Base-by-base conservation (phyloP, 2,113 vertebrate genomes). In the Gymnorhina tibicen region DNA sequence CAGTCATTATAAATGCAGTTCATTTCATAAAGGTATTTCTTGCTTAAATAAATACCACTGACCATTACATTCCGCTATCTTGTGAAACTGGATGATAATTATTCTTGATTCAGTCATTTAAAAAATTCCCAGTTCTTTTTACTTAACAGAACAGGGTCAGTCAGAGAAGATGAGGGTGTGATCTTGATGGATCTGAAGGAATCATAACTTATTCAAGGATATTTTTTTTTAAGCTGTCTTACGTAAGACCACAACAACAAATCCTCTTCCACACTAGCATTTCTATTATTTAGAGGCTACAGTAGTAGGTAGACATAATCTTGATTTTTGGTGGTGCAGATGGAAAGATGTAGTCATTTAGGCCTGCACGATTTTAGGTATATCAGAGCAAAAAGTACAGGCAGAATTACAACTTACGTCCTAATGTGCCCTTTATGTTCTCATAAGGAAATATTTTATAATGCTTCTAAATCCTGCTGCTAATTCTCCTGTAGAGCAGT, bases 311-410 rank as follows among this genome's bases (percentile, higher is more conserved):
- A 66, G 73, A 58, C 11, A 44, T 35, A 26, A 47, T 63, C 3
- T 47, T 74, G 13, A 37, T 41, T 91, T 78, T 85, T 60, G 64
- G 33, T 82, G 46, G 15, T 55, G 11, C 10, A 21, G 30, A 3
- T 50, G 21, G 62, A 94, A 85, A 69, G 21, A 50, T 73, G 33
- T 56, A 41, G 35, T 67, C 55, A 28, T 78, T 58, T 62, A 70
- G 44, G 27, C 52, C n/a, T 49, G 16, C 28, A 44, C 0, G 0
- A 17, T 80, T 10, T 75, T 52, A 67, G 32, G 8, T 55, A 2
- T 44, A 37, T 66, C 28, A 13, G 62, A 91, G 19, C 44, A 11
- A 53, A 83, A 89, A 66, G 14, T 39, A 46, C 17, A 55, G n/a
- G 17, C 5, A 55, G 46, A 66, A 67, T 55, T 30, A 20, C 27